Base-by-base conservation (phyloP, 2,888 invertebrate genomes). In the Neocrepidodera transversa region DNA sequence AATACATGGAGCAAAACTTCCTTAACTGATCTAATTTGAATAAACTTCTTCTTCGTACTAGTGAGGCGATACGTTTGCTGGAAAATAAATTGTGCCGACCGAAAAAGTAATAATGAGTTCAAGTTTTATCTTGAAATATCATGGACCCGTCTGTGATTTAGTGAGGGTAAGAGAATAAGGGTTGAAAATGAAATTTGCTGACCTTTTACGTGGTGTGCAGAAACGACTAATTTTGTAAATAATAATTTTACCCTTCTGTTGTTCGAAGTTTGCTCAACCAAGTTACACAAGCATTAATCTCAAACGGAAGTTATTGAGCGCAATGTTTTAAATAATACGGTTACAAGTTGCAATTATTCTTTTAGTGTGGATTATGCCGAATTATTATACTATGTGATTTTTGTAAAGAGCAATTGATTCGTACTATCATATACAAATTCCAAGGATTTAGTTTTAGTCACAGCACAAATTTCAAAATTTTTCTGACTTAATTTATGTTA, bases 41-140 rank as follows among this genome's bases (percentile, higher is more conserved):
- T 40, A 13, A 28, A 40, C 40, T 40, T 32, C 16, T 17, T 51
- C 20, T 36, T 20, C 18, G 20, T 48, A 40, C 28, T 40, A 56
- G 48, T 13, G 49, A 32, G 26, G 16, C 17, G 47, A 17, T 49
- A 45, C 57, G 50, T 52, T 42, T 47, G 16, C 30, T 10, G 23
- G 47, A 32, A 43, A 50, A 58, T 30, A 43, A 47, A 52, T 52
- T 52, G 55, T 42, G 38, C 54, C 42, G 28, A 51, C 49, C 55
- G 51, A 55, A 60, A 60, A 60, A 60, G 60, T 60, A 60, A 60
- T 60, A 60, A 60, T 55, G 60, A 55, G 50, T 55, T 60, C 54
- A 43, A 51, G 60, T 52, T 55, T 60, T 60, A 60, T 60, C 60
- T 58, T 58, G 58, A 58, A 58, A 58, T 52, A 58, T 58, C 58